Evolutionary conservation across 2,888 invertebrate genomes (phyloP), one percentile per base, ranked within the genome.

Genomic region (Alviniconcha strummeri): DNA sequence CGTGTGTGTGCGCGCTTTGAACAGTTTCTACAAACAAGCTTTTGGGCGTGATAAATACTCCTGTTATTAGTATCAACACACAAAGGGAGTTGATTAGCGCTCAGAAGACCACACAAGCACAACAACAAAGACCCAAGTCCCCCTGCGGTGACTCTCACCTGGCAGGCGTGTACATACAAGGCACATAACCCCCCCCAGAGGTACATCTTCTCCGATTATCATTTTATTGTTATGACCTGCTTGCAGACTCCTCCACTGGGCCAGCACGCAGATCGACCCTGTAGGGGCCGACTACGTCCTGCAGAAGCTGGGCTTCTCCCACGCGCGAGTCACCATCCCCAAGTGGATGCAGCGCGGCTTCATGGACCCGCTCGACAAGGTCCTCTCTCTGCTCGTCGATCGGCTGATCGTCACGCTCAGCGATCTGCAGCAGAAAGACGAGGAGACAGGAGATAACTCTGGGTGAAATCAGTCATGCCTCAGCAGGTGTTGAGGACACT

Each of bases 341-440:
- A 99, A 99, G 94, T 99, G 99, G 98, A 96, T 99, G 95, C 99
- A 99, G 94, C 95, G 99, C 83, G 99, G 99, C 17, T 97, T 98
- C 90, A 97, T 99, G 96, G 99, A 99, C 95, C 98, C 99, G 0
- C 94, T 99, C 83, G 99, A 99, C 94, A 97, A 97, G 93, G 95
- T 99, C 19, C 87, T 93, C 8, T 92, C 93, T 8, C 86, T 93
- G 81, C 89, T 94, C 3, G 92, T 93, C 36, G 90, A 92, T 82
- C 90, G 89, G 78, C 89, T 93, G n/a, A 91, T 92, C 55, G 80
- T 88, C 17, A 85, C 89, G 0, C 87, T 91, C 56, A 81, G 85
- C 64, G 88, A 88, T 56, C 85, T 85, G 67, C 87, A 85, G 76
- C 79, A 83, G 71, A 69, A 67, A 57, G 84, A 85, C 64, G 83